These are phyloP conservation scores for Galemys pyrenaicus DNA, from an alignment of 2,113 vertebrate species.

Conservation along the genomic window DNA sequence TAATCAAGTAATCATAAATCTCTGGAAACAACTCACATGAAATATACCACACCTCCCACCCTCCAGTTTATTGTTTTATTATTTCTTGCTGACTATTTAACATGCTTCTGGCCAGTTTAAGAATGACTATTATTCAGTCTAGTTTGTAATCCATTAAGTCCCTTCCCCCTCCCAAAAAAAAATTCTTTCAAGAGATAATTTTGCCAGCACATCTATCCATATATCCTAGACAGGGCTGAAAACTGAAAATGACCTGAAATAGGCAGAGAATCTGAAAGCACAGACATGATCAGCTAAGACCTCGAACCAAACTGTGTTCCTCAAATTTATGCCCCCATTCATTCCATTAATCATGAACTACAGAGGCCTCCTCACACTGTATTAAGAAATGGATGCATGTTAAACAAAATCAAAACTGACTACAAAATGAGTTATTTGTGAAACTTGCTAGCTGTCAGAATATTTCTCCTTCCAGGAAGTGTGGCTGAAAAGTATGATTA, in stretches of 20 bases:
- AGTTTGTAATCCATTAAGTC: not conserved
- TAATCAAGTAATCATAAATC: conserved; percentile 42
- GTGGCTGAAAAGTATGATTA: not conserved
- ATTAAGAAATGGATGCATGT: not conserved
- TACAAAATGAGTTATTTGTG: not conserved
- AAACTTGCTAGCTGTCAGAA: not conserved
- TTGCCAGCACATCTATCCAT: not conserved
- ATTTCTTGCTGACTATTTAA: conserved; percentile 32
- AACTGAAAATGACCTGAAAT: conserved; percentile 24
- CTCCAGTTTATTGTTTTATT: not conserved
- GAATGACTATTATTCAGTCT: conserved; percentile 1
- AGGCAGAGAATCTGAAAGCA: conserved; percentile 25
- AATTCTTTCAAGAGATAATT: conserved; percentile 20
- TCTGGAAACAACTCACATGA: conserved; percentile 16
- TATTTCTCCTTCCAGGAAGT: conserved; percentile 3
- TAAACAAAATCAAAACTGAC: conserved; percentile 43
- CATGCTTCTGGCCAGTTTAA: conserved; percentile 7
- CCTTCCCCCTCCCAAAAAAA: not conserved
- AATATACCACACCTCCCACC: not conserved
- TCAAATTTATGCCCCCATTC: not conserved
- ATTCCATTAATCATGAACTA: conserved; percentile 33
- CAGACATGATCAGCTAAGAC: not conserved
- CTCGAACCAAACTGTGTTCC: not conserved
- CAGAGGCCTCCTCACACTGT: not conserved
- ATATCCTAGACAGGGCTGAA: not conserved